Percentiles rank a stretch among this genome's conserved stretches.
Conservation (phyloP, 1,140 invertebrate genomes). For the Bombus affinis region DNA sequence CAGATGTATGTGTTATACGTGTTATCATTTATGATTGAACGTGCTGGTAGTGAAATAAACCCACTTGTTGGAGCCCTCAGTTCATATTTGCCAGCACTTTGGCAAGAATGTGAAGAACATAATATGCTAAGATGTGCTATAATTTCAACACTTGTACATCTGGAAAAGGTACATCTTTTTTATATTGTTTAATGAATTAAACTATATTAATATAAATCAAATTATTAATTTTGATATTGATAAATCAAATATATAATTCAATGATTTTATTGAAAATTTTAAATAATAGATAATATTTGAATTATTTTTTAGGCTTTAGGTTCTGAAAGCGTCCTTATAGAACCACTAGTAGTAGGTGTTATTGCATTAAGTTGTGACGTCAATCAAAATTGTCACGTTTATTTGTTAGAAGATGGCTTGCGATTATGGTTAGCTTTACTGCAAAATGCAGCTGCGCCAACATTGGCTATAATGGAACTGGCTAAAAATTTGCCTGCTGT, state of each 20-base stretch:
- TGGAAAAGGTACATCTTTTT: constrained; percentile 86
- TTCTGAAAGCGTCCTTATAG: constrained; percentile 84
- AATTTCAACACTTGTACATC: constrained; percentile 91
- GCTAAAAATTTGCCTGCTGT: constrained; percentile 90
- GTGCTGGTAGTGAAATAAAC: constrained; percentile 89
- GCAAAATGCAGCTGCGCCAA: constrained; percentile 87
- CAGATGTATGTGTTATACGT: constrained; percentile 95
- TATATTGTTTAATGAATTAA: background rate
- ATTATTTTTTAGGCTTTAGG: constrained; percentile 84
- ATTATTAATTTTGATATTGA: background rate
- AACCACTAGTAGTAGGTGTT: constrained; percentile 89
- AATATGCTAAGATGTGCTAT: constrained; percentile 96
- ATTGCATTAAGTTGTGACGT: constrained; percentile 92
- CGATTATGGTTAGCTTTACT: constrained; percentile 94
- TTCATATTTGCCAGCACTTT: constrained; percentile 92
- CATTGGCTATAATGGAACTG: constrained; percentile 86
- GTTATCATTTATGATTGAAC: constrained; percentile 94
- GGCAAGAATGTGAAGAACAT: constrained; percentile 93
- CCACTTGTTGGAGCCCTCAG: constrained; percentile 88
- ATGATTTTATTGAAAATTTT: background rate
- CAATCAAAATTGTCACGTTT: constrained; percentile 91
- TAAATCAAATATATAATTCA: constrained; percentile 1
- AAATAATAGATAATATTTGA: constrained; percentile 25
- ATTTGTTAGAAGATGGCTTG: constrained; percentile 95
- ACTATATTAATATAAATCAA: background rate